These are phyloP conservation scores for Orientallactaga sibirica DNA, from an alignment of 2,797 vertebrate species.

Conservation along the genomic window DNA sequence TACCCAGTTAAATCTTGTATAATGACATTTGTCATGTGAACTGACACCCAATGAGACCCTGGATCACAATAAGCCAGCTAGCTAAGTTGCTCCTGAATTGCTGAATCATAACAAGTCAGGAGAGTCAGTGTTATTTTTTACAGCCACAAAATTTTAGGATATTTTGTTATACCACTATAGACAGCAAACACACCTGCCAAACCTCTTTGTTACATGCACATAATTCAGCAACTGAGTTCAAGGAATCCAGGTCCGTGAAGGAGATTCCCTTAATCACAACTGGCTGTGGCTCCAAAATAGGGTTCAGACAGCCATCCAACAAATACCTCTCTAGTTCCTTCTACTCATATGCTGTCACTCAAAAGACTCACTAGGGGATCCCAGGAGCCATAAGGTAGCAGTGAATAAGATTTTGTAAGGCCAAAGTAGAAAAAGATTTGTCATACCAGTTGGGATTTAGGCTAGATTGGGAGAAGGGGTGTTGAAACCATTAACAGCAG, in stretches of 20 bases:
- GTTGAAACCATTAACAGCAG: no score
- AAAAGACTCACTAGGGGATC: background rate
- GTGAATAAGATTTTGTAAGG: background rate
- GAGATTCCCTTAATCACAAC: background rate
- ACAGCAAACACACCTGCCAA: background rate
- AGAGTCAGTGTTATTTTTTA: background rate
- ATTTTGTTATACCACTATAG: background rate
- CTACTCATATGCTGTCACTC: background rate
- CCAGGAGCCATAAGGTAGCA: conserved; percentile 10
- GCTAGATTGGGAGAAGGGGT: background rate
- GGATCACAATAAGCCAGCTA: background rate
- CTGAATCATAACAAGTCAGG: background rate
- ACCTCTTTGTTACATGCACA: background rate
- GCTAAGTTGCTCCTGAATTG: background rate
- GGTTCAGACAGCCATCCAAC: background rate
- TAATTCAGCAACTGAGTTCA: background rate
- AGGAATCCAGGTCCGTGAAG: no score
- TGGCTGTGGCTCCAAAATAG: background rate
- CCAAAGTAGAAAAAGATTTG: conserved; percentile 16
- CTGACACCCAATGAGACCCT: background rate
- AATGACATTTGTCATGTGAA: background rate
- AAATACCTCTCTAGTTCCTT: conserved; percentile 39
- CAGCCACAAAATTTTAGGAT: background rate
- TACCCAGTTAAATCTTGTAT: background rate
- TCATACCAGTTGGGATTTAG: conserved; percentile 28